Conservation (phyloP, 2,113 vertebrate genomes). For the Poicephalus gulielmi region DNA sequence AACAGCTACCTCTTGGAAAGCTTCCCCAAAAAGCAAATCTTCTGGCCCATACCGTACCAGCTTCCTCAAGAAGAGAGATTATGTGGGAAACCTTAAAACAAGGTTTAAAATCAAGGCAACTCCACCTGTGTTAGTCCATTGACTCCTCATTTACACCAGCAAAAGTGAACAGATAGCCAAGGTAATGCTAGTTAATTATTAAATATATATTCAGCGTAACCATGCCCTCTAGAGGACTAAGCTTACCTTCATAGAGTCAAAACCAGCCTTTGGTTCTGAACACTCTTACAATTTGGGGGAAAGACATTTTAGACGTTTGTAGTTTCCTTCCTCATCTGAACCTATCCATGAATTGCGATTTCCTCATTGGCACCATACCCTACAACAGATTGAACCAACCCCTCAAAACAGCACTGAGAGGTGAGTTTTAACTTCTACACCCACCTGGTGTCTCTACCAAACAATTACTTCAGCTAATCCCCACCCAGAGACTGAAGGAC, state of each 20-base stretch:
- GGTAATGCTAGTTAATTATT: conserved; percentile 48
- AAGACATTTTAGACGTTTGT: not conserved
- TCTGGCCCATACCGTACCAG: not conserved
- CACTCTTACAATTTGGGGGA: not conserved
- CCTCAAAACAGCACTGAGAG: not conserved
- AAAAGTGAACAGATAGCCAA: not conserved
- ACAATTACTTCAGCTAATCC: not conserved
- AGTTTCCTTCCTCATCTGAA: not conserved
- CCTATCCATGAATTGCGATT: fast-evolving
- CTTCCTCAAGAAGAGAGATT: not conserved
- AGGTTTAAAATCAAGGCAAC: not conserved
- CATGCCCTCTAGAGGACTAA: conserved; percentile 69
- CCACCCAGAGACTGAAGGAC: not conserved
- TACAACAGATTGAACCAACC: not conserved
- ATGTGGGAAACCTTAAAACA: not conserved
- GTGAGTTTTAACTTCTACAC: not conserved
- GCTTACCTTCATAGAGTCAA: conserved; percentile 26
- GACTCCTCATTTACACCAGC: not conserved
- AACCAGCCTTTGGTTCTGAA: not conserved
- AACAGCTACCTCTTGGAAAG: not conserved
- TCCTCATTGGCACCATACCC: not conserved
- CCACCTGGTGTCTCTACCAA: not conserved
- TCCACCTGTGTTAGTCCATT: not conserved
- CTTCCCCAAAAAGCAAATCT: not conserved
- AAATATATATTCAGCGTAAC: conserved; percentile 66